Evolutionary conservation across 2,113 vertebrate genomes (phyloP), one percentile per base, ranked within the genome.

Genomic region (Boleophthalmus pectinirostris): DNA sequence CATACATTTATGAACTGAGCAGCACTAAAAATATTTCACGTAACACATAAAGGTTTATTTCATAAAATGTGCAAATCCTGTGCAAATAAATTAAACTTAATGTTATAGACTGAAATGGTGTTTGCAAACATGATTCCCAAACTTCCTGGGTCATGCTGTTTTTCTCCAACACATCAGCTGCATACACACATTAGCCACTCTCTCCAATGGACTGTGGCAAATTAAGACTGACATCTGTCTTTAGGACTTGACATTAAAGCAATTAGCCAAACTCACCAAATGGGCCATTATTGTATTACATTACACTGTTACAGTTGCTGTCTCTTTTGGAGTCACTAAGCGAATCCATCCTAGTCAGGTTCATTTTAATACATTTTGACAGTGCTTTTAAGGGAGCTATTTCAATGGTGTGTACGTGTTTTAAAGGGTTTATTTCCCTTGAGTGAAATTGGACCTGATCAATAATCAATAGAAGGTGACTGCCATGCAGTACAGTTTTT

Each of bases 331-430:
- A 61, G 43, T 70, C 43, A 14, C 24, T 33, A 18, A 71, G n/a
- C 21, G 43, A 9, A 1, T 58, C 23, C n/a, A 56, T 75, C 46
- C 25, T 9, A 21, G 45, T 56, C 18, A 43, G 1, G 35, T 63
- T 66, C 6, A 68, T 69, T 23, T 24, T n/a, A 70, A 76, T 73
- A 24, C 61, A 53, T 67, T 70, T 23, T 76, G 21, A 29, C 49
- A 56, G 2, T 14, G 12, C 5, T 11, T 70, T 29, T 21, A 3
- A 65, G 51, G 3, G 20, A 21, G 24, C 51, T 38, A 47, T 56
- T 73, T 11, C 45, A 43, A 15, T 20, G 25, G 13, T 69, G 21
- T 47, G 13, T n/a, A 46, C 10, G 15, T 35, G 69, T 75, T 71
- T 68, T 18, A 29, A 33, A 38, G 29, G 33, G 2, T 51, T 21